Evolutionary conservation across 1,140 invertebrate genomes (phyloP).

Genomic region (Heliconius hermathena): DNA sequence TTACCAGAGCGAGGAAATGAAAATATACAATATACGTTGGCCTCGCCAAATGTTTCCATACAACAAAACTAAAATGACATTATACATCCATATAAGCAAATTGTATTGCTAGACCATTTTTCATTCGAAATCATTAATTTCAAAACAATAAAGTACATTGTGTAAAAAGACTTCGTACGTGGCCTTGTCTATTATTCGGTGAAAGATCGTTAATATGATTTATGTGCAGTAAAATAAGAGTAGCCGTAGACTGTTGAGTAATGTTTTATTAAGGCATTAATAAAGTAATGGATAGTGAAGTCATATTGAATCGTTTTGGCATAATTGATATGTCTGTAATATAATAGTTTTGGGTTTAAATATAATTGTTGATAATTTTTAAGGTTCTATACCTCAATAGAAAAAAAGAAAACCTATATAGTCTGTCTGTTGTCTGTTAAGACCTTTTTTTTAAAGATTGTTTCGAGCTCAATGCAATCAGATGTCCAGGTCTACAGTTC

Average conservation of each 20-base stretch:
- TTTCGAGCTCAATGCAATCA: no score
- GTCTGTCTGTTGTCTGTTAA: no score
- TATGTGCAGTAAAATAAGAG: constrained; percentile 6
- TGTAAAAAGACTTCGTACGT: neutral
- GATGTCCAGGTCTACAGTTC: no score
- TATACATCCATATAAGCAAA: neutral
- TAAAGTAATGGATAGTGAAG: neutral
- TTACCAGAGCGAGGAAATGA: no score
- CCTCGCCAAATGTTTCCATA: neutral
- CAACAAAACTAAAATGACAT: neutral
- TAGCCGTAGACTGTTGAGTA: constrained; percentile 8
- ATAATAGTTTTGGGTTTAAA: neutral
- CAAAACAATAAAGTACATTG: neutral
- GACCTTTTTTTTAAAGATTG: no score
- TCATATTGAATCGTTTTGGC: neutral
- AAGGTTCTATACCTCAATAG: no score
- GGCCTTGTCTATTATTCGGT: constrained; percentile 22
- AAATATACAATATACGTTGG: no score
- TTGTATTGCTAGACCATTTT: neutral
- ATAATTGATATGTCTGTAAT: neutral
- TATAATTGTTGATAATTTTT: no score
- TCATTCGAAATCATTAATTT: neutral
- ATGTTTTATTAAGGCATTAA: neutral
- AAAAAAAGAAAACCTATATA: no score
- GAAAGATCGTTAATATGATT: constrained; percentile 25